These are phyloP conservation scores for Pygocentrus nattereri DNA, from an alignment of 2,797 vertebrate species.

Conservation along the genomic window DNA sequence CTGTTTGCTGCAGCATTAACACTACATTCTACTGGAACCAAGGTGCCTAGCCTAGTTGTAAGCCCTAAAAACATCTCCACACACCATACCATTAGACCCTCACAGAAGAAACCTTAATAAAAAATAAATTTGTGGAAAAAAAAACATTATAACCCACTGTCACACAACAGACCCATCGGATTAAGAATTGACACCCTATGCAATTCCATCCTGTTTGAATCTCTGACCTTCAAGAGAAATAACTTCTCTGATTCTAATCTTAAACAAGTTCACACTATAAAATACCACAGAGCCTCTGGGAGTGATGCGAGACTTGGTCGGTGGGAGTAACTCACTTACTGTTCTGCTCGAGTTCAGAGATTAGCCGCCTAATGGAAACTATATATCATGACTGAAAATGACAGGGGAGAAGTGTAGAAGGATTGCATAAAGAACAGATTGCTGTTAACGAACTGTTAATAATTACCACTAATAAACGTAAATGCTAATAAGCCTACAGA, in stretches of 20 bases:
- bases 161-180: not conserved
- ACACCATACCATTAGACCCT: too few relatives aligned
- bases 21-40: too few relatives aligned
- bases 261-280: constrained; percentile 9
- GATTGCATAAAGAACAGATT: constrained; percentile 24
- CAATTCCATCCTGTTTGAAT: constrained; percentile 1
- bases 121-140: not conserved
- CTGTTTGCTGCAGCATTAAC: too few relatives aligned
- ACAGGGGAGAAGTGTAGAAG: constrained; percentile 1
- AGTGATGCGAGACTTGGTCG: constrained; percentile 25
- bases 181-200: constrained; percentile 7
- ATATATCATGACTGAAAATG: constrained; percentile 25
- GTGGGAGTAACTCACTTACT: constrained; percentile 34
- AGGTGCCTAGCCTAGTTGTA: too few relatives aligned
- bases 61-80: too few relatives aligned
- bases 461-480: not conserved
- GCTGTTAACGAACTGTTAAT: not conserved
- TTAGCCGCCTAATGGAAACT: constrained; percentile 40
- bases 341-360: constrained; percentile 38
- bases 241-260: constrained; percentile 15
- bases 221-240: constrained; percentile 21
- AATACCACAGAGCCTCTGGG: constrained; percentile 28
- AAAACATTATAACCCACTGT: not conserved
- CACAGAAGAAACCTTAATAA: not conserved
- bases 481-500: not conserved